Base-by-base conservation (phyloP, 2,797 vertebrate genomes). In the Gallinago solitaria region DNA sequence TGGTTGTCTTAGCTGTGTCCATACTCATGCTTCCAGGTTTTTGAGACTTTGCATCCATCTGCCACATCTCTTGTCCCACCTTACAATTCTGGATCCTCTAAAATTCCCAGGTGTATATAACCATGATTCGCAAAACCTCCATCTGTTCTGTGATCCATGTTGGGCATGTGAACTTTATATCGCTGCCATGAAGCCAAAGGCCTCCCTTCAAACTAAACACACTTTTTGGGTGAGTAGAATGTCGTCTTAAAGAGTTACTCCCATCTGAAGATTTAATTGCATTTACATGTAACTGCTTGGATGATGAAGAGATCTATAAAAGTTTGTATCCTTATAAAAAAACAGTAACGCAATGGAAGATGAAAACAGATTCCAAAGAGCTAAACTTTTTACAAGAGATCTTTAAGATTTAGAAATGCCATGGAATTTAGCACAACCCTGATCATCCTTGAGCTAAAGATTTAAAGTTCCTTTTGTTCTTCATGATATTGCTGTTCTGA, bases 71-170 rank as follows among this genome's bases (percentile, higher is more conserved):
- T 61, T 73, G 43, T 71, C 85, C 63, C 74, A 54, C 71, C 81
- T 83, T 77, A 12, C 35, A 56, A 91, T 96, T 95, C 67, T 88
- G 89, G 82, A 78, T 41, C 54, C 74, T 95, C 28, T 88, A 20
- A 88, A 94, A 93, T 67, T 90, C 93, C 70, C 76, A 96, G 94
- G 85, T 90, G 77, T 91, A 28, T 79, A n/a, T 45, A 82, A 76
- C 59, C 77, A 90, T 91, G 94, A 90, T 61, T 97, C 93, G 87
- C 63, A 63, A 48, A 88, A 61, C 25, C 63, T 96, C 91, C 85
- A 90, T 94, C 95, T 96, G 87, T 89, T 96, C 91, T 79, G 64
- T 39, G 35, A 87, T 79, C 87, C 83, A 74, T 18, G 59, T 67
- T 87, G 85, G 83, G 35, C 83, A 60, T 25, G 41, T 45, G 35